phyloP scores from a whole-genome alignment of 37 sponge, comb jelly and placozoan species.

The Aplysina aerophoba region DNA sequence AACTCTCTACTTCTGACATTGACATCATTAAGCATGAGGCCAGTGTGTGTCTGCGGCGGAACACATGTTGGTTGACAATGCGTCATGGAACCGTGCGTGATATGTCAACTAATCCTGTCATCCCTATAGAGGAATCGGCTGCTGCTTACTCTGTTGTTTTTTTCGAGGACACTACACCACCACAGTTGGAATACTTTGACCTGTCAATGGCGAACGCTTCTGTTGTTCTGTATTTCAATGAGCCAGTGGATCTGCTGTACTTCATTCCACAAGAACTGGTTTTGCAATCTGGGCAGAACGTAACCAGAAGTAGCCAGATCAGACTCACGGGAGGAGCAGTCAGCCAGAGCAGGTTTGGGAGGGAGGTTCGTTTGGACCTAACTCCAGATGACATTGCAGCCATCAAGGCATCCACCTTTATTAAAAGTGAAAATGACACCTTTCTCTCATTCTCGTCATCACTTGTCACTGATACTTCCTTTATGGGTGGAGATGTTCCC shows the following conservation, averaged over 20 bases:
- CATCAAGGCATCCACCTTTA: slow-evolving; percentile 68
- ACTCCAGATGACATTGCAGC: slow-evolving; percentile 47
- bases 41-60: slow-evolving; percentile 79
- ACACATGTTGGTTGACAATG: slow-evolving; percentile 87
- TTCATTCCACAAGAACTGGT: slow-evolving; percentile 63
- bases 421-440: slow-evolving; percentile 69
- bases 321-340: slow-evolving; percentile 58
- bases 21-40: slow-evolving; percentile 71
- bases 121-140: slow-evolving; percentile 26
- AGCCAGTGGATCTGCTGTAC: slow-evolving; percentile 75
- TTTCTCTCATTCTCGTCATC: slow-evolving; percentile 68
- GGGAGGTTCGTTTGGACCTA: slow-evolving; percentile 55
- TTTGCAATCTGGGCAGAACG: slow-evolving; percentile 35
- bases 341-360: slow-evolving; percentile 60
- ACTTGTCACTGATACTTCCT: slow-evolving; percentile 76
- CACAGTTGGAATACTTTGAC: slow-evolving; percentile 75
- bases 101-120: slow-evolving; percentile 63
- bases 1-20: slow-evolving; percentile 67
- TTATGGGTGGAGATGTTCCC: slow-evolving; percentile 38
- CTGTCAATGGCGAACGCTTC: slow-evolving; percentile 78
- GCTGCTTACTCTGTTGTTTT: slow-evolving; percentile 63
- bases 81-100: slow-evolving; percentile 60
- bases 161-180: slow-evolving; percentile 64
- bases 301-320: slow-evolving; percentile 14
- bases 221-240: slow-evolving; percentile 78